Evolutionary conservation across 2,797 vertebrate genomes (phyloP).

Genomic region (Anas flavirostris): DNA sequence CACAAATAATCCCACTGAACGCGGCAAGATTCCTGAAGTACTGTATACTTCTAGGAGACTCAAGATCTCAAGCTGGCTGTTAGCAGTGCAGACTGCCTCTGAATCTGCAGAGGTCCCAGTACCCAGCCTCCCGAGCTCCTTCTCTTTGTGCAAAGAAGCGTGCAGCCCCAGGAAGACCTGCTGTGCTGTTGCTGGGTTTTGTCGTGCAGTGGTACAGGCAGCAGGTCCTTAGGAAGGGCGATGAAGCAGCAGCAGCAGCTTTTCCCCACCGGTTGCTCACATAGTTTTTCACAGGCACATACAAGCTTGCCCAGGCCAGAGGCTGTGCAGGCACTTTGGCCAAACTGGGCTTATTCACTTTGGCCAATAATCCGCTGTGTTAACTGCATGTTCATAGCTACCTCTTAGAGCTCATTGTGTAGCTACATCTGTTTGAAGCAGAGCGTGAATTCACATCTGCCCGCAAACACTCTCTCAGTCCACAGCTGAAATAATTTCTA

Average conservation of each 20-base stretch:
- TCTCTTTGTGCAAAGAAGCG: not conserved
- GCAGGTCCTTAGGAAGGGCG: not conserved
- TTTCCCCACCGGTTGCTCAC: not conserved
- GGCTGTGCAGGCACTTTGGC: not conserved
- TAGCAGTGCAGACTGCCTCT: not conserved
- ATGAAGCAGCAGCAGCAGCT: not conserved
- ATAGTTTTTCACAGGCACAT: not conserved
- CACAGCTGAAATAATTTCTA: not conserved
- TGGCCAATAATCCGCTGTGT: not conserved
- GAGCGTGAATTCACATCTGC: not conserved
- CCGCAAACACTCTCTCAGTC: not conserved
- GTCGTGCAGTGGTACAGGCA: rapidly evolving
- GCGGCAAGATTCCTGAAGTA: not conserved
- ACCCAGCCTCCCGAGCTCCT: not conserved
- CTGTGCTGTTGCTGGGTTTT: not conserved
- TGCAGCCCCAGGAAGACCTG: not conserved
- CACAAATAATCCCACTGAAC: slow-evolving; percentile 24
- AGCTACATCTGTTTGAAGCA: not conserved
- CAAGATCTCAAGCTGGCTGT: not conserved
- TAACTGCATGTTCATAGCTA: not conserved
- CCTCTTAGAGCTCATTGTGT: not conserved
- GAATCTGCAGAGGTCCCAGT: not conserved
- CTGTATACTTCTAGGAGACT: not conserved
- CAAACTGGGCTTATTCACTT: not conserved
- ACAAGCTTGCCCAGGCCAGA: not conserved